These are phyloP conservation scores for Drosophila rellima DNA, from an alignment of 2,888 invertebrate genomes.

Conservation along the genomic window DNA sequence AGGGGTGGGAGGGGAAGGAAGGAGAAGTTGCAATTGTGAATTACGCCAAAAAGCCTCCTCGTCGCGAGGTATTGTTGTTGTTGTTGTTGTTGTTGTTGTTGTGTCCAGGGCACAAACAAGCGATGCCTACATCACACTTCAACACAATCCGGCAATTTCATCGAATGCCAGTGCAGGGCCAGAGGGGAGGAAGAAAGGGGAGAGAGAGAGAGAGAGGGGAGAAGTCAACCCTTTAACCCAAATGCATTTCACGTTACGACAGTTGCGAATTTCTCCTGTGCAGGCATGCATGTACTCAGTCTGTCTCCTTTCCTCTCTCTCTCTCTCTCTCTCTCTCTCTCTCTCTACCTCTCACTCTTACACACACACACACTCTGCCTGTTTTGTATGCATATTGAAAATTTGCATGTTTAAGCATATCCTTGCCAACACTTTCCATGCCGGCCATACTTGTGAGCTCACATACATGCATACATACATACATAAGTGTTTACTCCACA, in stretches of 20 bases:
- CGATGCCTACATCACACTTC: constrained; percentile 85
- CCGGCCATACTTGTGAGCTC: constrained; percentile 54
- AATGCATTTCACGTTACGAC: constrained; percentile 71
- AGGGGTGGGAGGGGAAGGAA: neutral
- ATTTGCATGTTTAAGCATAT: constrained; percentile 85
- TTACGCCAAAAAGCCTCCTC: constrained; percentile 62
- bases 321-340: neutral
- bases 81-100: constrained; percentile 14
- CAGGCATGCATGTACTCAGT: constrained; percentile 64
- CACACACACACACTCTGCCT: constrained; percentile 39
- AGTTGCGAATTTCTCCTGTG: constrained; percentile 63
- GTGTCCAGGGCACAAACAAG: constrained; percentile 74
- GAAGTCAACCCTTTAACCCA: constrained; percentile 64
- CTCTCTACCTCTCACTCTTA: neutral
- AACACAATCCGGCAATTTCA: constrained; percentile 85
- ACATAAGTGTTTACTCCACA: neutral
- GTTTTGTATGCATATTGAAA: constrained; percentile 83
- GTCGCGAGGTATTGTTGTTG: constrained; percentile 25
- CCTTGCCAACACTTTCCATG: constrained; percentile 74
- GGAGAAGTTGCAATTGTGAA: constrained; percentile 42
- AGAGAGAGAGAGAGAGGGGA: neutral
- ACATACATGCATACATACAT: constrained; percentile 3
- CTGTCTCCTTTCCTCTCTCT: neutral
- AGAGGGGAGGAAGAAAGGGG: constrained; percentile 17
- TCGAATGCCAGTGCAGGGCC: constrained; percentile 68